These are phyloP conservation scores for Hypena proboscidalis DNA, from an alignment of 2,888 invertebrate species.

Conservation along the genomic window DNA sequence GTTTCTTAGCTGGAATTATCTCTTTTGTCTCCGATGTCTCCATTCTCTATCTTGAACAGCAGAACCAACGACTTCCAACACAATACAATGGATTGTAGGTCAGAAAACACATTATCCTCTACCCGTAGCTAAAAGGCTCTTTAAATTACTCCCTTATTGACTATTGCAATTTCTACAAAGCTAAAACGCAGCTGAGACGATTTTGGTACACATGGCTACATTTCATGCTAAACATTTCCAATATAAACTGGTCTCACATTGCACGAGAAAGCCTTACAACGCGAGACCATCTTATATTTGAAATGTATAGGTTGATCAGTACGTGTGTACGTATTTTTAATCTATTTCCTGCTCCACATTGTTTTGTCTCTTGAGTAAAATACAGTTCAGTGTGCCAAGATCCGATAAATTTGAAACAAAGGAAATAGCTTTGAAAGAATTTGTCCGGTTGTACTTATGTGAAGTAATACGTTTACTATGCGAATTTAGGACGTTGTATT, in stretches of 20 bases:
- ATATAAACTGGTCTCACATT: too few relatives aligned
- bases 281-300: too few relatives aligned
- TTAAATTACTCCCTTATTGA: conserved; percentile 41
- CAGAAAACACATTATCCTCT: conserved; percentile 31
- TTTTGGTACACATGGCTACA: too few relatives aligned
- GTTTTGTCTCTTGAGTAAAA: conserved; percentile 4
- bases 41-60: not conserved
- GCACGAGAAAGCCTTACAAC: too few relatives aligned
- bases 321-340: conserved; percentile 33
- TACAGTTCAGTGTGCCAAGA: not conserved
- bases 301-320: too few relatives aligned
- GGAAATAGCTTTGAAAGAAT: not conserved
- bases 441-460: too few relatives aligned
- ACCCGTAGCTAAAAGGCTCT: conserved; percentile 36
- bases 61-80: conserved; percentile 6
- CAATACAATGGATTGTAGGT: conserved; percentile 37
- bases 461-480: too few relatives aligned
- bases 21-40: conserved; percentile 14
- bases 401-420: not conserved
- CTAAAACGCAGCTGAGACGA: conserved; percentile 37
- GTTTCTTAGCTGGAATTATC: conserved; percentile 6
- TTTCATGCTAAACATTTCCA: too few relatives aligned
- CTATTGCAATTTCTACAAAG: conserved; percentile 30
- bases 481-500: too few relatives aligned
- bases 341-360: conserved; percentile 2